phyloP scores from a whole-genome alignment of 2,888 invertebrate species.

The Drosophila koepferae region DNA sequence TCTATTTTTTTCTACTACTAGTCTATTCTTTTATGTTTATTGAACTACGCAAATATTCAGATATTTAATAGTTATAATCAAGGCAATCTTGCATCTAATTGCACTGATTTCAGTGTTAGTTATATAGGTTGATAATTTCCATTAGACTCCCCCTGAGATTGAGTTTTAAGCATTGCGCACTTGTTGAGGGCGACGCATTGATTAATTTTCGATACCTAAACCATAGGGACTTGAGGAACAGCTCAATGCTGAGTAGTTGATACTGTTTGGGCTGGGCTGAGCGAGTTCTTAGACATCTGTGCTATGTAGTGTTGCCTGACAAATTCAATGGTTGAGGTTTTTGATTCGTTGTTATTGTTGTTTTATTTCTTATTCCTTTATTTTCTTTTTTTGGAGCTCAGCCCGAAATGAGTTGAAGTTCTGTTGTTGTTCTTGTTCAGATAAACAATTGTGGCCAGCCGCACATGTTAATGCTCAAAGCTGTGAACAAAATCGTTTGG shows the following conservation, averaged over 20 bases:
- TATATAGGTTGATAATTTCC: not conserved
- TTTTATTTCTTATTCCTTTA: constrained; percentile 3
- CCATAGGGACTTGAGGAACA: constrained; percentile 4
- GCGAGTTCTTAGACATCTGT: constrained; percentile 43
- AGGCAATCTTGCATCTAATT: too few relatives aligned
- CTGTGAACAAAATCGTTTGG: constrained; percentile 40
- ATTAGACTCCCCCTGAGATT: not conserved
- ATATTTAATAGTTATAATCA: too few relatives aligned
- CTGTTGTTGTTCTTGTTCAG: constrained; percentile 22
- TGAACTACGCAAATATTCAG: too few relatives aligned
- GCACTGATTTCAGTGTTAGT: too few relatives aligned
- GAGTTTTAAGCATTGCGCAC: not conserved
- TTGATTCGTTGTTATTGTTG: constrained; percentile 12
- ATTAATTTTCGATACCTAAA: constrained; percentile 5
- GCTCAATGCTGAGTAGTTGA: not conserved
- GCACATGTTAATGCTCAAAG: constrained; percentile 51
- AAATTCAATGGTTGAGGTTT: constrained; percentile 10
- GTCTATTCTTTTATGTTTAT: too few relatives aligned
- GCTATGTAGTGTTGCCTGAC: constrained; percentile 2
- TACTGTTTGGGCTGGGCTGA: not conserved
- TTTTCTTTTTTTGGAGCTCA: constrained; percentile 7
- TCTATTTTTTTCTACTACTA: too few relatives aligned
- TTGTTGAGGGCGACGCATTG: not conserved
- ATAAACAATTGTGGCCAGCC: constrained; percentile 33
- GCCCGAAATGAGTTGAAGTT: constrained; percentile 26